Percentiles rank a stretch among this genome's conserved stretches.
phyloP scores from a whole-genome alignment of 2,888 invertebrate species.

The Podabrus alpinus region DNA sequence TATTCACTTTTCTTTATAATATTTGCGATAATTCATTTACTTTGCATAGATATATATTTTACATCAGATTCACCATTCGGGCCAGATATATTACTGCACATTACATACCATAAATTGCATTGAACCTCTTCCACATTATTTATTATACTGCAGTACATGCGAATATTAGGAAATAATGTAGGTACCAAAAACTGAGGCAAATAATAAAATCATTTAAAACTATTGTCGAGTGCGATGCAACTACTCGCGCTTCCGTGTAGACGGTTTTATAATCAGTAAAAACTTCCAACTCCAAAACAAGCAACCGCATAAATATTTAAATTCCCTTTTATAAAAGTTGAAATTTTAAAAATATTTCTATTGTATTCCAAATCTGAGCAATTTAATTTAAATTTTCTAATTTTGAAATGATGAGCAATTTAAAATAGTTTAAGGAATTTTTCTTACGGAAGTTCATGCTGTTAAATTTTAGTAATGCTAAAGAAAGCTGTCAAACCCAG shows the following conservation, averaged over 20 bases:
- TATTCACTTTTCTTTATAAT: background rate
- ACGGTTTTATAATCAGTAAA: no score
- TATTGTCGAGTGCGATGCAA: no score
- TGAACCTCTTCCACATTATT: background rate
- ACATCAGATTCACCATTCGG: background rate
- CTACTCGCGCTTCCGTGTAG: no score
- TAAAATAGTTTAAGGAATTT: background rate
- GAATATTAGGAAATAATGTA: background rate
- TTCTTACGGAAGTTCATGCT: background rate
- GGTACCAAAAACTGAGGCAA: background rate
- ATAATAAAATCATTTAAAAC: background rate
- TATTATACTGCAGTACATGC: background rate
- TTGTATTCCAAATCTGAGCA: background rate
- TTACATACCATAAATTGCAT: background rate
- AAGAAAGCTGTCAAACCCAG: background rate
- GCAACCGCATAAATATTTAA: no score
- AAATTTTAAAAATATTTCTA: background rate
- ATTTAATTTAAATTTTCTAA: background rate
- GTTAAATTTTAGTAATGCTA: background rate
- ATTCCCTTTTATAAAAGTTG: no score
- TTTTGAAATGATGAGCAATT: background rate
- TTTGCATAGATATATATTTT: no score
- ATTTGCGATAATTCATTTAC: background rate
- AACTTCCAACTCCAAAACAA: background rate
- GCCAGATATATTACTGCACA: background rate